Evolutionary conservation across 2,888 invertebrate genomes (phyloP).

Genomic region (Hymenopus coronatus): DNA sequence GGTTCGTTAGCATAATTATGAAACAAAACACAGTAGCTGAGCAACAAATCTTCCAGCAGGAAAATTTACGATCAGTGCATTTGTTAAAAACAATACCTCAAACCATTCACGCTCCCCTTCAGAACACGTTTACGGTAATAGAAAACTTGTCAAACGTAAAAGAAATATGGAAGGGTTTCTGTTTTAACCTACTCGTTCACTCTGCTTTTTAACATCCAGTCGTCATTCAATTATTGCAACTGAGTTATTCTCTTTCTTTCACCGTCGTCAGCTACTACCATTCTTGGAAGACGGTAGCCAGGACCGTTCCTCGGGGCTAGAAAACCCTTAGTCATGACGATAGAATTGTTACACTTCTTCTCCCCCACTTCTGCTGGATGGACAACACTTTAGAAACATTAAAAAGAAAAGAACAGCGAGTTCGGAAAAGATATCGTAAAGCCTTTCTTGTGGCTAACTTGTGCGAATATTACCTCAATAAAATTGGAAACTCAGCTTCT

Average conservation of each 20-base stretch:
- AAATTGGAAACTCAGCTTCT: too few relatives aligned
- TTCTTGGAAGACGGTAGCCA: not conserved
- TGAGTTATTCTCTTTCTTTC: not conserved
- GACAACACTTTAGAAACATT: not conserved
- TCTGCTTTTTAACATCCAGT: not conserved
- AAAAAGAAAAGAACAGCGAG: not conserved
- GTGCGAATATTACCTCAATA: too few relatives aligned
- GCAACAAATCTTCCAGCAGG: not conserved
- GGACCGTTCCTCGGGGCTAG: not conserved
- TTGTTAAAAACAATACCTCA: not conserved
- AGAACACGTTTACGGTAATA: not conserved
- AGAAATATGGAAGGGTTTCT: not conserved
- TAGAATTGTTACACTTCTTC: slow-evolving; percentile 1
- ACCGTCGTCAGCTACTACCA: not conserved
- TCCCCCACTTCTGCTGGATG: not conserved
- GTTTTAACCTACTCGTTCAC: not conserved
- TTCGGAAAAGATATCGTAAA: not conserved
- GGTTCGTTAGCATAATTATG: not conserved
- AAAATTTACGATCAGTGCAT: not conserved
- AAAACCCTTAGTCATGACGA: not conserved
- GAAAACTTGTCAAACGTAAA: not conserved
- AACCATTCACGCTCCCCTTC: not conserved
- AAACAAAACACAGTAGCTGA: not conserved
- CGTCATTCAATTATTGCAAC: not conserved
- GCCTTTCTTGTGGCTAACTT: not conserved